A percentile compares a stretch with the other conserved stretches of the same genome.
These are phyloP conservation scores for Camelus dromedarius DNA, from an alignment of 2,113 vertebrate species.

Conservation along the genomic window DNA sequence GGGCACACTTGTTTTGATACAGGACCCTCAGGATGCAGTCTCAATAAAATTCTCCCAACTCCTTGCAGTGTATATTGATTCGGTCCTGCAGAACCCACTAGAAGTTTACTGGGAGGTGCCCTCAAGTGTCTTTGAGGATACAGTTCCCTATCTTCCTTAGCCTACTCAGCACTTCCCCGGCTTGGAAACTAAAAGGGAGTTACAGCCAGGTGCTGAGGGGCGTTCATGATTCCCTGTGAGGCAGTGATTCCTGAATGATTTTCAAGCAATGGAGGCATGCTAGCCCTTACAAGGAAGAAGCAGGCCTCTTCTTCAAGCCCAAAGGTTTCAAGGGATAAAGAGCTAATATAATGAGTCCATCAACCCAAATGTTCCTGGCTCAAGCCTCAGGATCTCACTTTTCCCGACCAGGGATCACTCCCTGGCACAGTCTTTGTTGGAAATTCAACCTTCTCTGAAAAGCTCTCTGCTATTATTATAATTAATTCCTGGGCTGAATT, in stretches of 20 bases:
- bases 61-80: not conserved
- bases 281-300: not conserved
- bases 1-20: not conserved
- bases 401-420: not conserved
- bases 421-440: not conserved
- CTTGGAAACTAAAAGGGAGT: not conserved
- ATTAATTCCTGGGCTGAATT: not conserved
- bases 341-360: not conserved
- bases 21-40: not conserved
- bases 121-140: not conserved
- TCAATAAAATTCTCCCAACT: not conserved
- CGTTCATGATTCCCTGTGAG: not conserved
- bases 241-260: not conserved
- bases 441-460: constrained; percentile 20
- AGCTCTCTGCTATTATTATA: not conserved
- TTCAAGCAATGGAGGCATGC: not conserved
- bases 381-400: not conserved
- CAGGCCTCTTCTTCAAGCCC: not conserved
- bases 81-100: not conserved
- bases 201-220: not conserved
- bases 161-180: not conserved
- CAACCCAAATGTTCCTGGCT: not conserved
- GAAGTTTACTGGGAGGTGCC: not conserved
- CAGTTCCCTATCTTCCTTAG: not conserved
- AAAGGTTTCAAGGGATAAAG: not conserved